Base-by-base conservation (phyloP, 2,113 vertebrate species). In the Albula glossodonta region DNA sequence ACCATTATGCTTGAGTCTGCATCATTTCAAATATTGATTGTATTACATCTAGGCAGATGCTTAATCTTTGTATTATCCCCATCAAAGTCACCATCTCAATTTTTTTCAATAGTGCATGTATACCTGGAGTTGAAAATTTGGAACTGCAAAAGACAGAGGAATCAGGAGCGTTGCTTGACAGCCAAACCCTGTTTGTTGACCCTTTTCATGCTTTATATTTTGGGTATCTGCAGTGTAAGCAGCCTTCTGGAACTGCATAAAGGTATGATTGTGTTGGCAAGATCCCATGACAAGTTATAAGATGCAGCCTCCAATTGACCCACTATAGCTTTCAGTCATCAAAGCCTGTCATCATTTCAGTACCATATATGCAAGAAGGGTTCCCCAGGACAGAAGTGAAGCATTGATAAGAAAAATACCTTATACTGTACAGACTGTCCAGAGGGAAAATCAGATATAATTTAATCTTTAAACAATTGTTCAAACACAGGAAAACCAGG, bases 401-500 rank as follows among this genome's bases (percentile, higher is more conserved):
- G 31, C 10, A 48, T 41, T 78, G 25, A 9, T 10, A 48, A 78
- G 19, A 78, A 41, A 41, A 41, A 41, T 41, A 49, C 53, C 19
- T 63, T 60, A 85, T 25, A 0, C 31, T 51, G 77, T 31, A 60
- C 13, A 48, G 77, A 85, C 31, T 50, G 49, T 17, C 78, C 60
- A 56, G 31, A 49, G 78, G 78, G 41, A 63, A 25, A 31, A 78
- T 50, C 3, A 78, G 52, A 78, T 25, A 78, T 77, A n/a, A 51
- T 83, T 83, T 12, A 41, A 31, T 78, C 3, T 12, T 50, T 52
- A 52, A 83, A 70, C 48, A 17, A 48, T 80, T 51, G 12, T 19
- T 19, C 66, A 51, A 51, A 84, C 19, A 70, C 22, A 19, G 49
- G 60, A 77, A 84, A 84, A 84, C 7, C 66, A 78, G 51, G 49